Evolutionary conservation across 2,797 vertebrate genomes (phyloP).

Genomic region (Danio aesculapii): DNA sequence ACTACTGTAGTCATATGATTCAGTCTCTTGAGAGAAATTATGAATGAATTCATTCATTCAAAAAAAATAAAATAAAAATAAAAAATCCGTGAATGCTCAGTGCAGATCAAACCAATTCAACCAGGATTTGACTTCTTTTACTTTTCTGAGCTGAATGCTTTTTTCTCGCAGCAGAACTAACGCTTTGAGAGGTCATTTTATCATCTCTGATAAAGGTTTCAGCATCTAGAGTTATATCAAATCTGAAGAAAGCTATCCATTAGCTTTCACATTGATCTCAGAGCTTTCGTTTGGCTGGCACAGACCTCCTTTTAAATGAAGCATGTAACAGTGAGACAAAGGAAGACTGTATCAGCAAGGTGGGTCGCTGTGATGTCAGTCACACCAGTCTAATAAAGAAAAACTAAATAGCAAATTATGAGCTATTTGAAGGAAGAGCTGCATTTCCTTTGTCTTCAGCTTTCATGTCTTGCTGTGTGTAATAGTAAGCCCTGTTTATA

Average conservation of each 20-base stretch:
- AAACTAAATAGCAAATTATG: slow-evolving; percentile 22
- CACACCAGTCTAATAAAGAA: not conserved
- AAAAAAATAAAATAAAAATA: too few relatives aligned
- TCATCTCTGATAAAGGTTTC: slow-evolving; percentile 2
- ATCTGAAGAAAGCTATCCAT: not conserved
- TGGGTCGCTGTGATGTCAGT: slow-evolving; percentile 4
- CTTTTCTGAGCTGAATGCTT: slow-evolving; percentile 20
- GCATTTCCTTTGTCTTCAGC: slow-evolving; percentile 4
- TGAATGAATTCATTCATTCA: not conserved
- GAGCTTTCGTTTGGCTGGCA: not conserved
- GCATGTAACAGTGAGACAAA: not conserved
- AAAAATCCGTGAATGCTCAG: not conserved
- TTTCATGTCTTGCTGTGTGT: slow-evolving; percentile 7
- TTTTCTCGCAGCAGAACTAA: not conserved
- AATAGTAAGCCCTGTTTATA: slow-evolving; percentile 32
- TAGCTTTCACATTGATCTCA: not conserved
- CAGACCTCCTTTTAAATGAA: not conserved
- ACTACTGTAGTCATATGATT: not conserved
- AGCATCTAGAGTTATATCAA: not conserved
- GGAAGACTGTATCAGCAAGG: slow-evolving; percentile 3
- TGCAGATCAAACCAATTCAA: not conserved
- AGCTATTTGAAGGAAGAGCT: slow-evolving; percentile 10
- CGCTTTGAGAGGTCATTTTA: slow-evolving; percentile 9
- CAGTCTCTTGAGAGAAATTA: not conserved
- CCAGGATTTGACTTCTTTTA: slow-evolving; percentile 1